Base-by-base conservation (phyloP, 2,113 vertebrate genomes). In the Eretmochelys imbricata region DNA sequence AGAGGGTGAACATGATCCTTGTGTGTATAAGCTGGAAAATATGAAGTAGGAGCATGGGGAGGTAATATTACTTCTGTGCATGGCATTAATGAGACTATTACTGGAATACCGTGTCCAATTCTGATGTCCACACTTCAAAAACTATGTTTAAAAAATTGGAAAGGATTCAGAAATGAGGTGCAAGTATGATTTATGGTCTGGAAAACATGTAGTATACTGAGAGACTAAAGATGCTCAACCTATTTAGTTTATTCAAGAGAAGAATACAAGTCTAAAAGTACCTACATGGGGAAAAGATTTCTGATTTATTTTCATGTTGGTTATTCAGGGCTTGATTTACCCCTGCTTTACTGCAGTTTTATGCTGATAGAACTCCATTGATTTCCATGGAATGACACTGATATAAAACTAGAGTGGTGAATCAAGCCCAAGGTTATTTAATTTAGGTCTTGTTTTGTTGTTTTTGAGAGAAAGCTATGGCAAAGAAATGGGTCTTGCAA, bases 251-350 rank as follows among this genome's bases (percentile, higher is more conserved):
- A 51, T 50, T 14, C 78, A 88, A 69, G 91, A 48, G 9, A 48
- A 48, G 48, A 48, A 93, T 86, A 69, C 17, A 6, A 82, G 17
- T 50, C 24, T 31, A 0, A 80, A 88, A 88, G 62, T 49, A 89
- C 24, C 83, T 84, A 90, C 72, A 88, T 65, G 89, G 93, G 89
- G 38, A 79, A 97, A 62, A 76, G 38, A 25, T 94, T 94, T 83
- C 49, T 93, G 59, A 42, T 93, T 90, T 95, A 97, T 95, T 96
- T 53, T 83, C 86, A 20, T 2, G 55, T n/a, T 81, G 82, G 38
- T 22, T 87, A 88, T 92, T 65, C 62, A 96, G 84, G 24, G 31
- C 24, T 35, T 62, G 80, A 93, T 57, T 92, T 83, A 91, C 14
- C 46, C 46, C 49, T 93, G 80, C 62, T 82, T 86, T 72, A 80